phyloP scores from a whole-genome alignment of 92 coral and sea anemone species.

The Anthopleura xanthogrammica region DNA sequence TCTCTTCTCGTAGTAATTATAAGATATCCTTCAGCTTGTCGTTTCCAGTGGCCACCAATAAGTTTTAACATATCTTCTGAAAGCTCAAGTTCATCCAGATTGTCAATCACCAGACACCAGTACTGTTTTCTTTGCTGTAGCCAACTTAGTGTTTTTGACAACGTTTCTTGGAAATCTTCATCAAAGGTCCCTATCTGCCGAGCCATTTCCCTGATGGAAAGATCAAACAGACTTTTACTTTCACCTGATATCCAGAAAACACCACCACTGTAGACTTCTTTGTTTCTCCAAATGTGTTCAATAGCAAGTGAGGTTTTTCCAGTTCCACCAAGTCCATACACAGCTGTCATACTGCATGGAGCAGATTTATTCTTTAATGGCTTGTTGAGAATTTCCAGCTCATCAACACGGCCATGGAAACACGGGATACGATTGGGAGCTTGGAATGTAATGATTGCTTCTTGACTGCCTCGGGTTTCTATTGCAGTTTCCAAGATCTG shows the following conservation, averaged over 20 bases:
- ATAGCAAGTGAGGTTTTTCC: constrained; percentile 85
- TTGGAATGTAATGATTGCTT: neutral
- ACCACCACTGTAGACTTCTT: constrained; percentile 68
- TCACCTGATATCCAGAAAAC: constrained; percentile 93
- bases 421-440: constrained; percentile 55
- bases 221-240: constrained; percentile 39
- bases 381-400: constrained; percentile 37
- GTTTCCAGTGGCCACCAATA: constrained; percentile 67
- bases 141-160: constrained; percentile 56
- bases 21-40: constrained; percentile 55
- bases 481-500: neutral
- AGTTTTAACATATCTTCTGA: constrained; percentile 56
- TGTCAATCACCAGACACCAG: constrained; percentile 76
- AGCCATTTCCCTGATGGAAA: constrained; percentile 54
- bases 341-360: constrained; percentile 43
- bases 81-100: constrained; percentile 62
- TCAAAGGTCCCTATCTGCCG: constrained; percentile 56
- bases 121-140: constrained; percentile 25
- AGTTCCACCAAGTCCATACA: constrained; percentile 84
- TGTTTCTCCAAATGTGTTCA: constrained; percentile 63
- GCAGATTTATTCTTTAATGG: constrained; percentile 19
- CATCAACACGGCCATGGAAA: constrained; percentile 61
- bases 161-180: constrained; percentile 47
- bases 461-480: neutral
- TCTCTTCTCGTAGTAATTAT: constrained; percentile 78